Conservation (phyloP, 2,797 vertebrate genomes). For the Botia kubotai region DNA sequence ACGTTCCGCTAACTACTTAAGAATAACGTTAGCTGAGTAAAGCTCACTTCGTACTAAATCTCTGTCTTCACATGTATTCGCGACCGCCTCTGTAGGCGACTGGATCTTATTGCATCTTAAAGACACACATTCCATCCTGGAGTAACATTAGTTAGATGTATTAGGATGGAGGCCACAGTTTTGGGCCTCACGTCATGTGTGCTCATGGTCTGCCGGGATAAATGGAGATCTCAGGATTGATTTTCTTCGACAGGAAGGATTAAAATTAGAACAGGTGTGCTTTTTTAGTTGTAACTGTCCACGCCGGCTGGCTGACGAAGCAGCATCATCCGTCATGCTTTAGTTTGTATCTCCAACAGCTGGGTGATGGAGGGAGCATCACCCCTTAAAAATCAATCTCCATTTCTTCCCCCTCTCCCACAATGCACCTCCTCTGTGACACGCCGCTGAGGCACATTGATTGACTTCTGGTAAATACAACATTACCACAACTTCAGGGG, state of each 20-base stretch:
- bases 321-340: conserved; percentile 58
- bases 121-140: background rate
- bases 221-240: conserved; percentile 26
- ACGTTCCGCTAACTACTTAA: too few species aligned
- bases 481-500: conserved; percentile 57
- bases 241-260: conserved; percentile 51
- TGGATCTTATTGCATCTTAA: background rate
- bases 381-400: conserved; percentile 64
- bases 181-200: conserved; percentile 7
- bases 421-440: conserved; percentile 19
- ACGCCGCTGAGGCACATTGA: conserved; percentile 46
- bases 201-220: conserved; percentile 22
- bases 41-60: background rate
- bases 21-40: background rate
- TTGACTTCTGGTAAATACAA: conserved; percentile 59
- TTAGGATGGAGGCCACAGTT: conserved; percentile 8
- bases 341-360: conserved; percentile 38
- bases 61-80: background rate
- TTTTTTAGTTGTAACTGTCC: conserved; percentile 36
- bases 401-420: conserved; percentile 49
- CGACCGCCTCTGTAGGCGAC: background rate
- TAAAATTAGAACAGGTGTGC: conserved; percentile 55
- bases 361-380: conserved; percentile 48
- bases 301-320: conserved; percentile 12
- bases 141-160: conserved; percentile 15